These are phyloP conservation scores for Epistrophella euchroma DNA, from an alignment of 2,888 invertebrate species.

Conservation along the genomic window DNA sequence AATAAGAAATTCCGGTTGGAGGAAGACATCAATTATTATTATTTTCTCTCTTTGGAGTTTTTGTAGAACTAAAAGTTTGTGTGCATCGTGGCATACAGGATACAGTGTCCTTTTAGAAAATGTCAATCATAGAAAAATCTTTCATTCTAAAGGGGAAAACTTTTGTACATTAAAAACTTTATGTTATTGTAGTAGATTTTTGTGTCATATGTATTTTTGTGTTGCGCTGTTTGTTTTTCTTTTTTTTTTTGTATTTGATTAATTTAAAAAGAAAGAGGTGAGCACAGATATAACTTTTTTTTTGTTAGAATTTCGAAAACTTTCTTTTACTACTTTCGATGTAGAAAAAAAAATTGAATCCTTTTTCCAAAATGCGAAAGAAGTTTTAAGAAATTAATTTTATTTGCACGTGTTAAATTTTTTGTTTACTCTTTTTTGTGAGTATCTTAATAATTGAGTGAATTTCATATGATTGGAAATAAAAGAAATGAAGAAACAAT, in stretches of 20 bases:
- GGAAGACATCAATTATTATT: conserved; percentile 8
- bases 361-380: conserved; percentile 64
- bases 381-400: conserved; percentile 68
- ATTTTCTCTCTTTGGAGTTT: conserved; percentile 3
- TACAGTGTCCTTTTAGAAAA: conserved; percentile 16
- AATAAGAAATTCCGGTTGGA: conserved; percentile 29
- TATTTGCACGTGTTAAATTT: conserved; percentile 42
- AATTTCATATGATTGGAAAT: background rate
- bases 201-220: conserved; percentile 25
- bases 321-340: conserved; percentile 75
- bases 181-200: conserved; percentile 43
- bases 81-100: conserved; percentile 2
- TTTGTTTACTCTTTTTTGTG: background rate
- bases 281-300: conserved; percentile 16
- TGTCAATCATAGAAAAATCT: conserved; percentile 24
- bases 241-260: conserved; percentile 1
- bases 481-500: background rate
- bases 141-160: conserved; percentile 28
- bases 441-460: background rate
- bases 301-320: conserved; percentile 40
- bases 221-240: background rate
- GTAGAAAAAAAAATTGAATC: conserved; percentile 44
- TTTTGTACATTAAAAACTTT: conserved; percentile 58
- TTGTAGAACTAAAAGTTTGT: conserved; percentile 33
- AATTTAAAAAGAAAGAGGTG: background rate